These are phyloP conservation scores for Octomys mimax DNA, from an alignment of 2,797 vertebrate genomes.

Conservation along the genomic window DNA sequence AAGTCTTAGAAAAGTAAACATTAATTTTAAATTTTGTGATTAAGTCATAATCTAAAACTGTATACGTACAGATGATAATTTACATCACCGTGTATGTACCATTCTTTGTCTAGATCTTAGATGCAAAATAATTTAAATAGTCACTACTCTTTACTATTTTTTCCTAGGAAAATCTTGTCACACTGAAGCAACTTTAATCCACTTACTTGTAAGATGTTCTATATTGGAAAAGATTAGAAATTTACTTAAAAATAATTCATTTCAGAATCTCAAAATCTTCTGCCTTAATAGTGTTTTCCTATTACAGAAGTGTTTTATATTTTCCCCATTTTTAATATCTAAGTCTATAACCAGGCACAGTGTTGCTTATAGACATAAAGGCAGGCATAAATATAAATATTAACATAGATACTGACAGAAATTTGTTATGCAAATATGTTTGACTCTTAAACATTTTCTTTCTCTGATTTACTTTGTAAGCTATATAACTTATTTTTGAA, in stretches of 20 bases:
- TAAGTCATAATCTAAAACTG: background rate
- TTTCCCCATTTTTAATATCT: background rate
- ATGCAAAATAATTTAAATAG: background rate
- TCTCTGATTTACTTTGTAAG: background rate
- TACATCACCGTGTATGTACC: background rate
- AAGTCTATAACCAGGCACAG: background rate
- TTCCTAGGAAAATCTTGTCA: background rate
- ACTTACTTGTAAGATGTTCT: background rate
- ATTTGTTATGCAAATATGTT: background rate
- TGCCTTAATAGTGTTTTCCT: background rate
- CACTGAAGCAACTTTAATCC: background rate
- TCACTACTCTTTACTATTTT: background rate
- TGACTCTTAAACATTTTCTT: background rate
- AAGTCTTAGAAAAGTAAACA: background rate
- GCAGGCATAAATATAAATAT: background rate
- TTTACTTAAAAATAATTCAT: constrained; percentile 47
- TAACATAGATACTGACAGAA: background rate
- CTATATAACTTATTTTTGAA: background rate
- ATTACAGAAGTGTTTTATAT: background rate
- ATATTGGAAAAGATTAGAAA: background rate
- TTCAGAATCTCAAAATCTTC: background rate
- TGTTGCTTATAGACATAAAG: background rate
- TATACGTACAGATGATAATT: background rate
- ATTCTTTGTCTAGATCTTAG: background rate
- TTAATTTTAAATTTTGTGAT: constrained; percentile 29